phyloP scores from a whole-genome alignment of 2,888 invertebrate genomes.

The Meliscaeva auricollis region DNA sequence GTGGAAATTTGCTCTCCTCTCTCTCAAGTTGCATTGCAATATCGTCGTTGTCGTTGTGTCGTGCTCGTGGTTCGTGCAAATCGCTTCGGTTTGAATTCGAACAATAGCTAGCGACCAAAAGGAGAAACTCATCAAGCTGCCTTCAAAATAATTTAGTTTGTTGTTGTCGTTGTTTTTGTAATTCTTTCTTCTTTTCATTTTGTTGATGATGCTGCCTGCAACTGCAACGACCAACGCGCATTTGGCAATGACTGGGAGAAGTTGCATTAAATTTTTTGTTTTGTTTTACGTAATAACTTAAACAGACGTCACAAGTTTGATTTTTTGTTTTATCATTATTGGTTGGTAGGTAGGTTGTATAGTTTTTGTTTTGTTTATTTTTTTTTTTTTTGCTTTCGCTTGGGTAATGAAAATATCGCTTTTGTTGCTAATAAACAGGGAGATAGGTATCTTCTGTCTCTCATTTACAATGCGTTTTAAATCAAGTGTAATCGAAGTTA shows the following conservation, averaged over 20 bases:
- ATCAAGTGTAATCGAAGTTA: slow-evolving; percentile 47
- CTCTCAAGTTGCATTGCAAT: slow-evolving; percentile 43
- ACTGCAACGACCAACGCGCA: slow-evolving; percentile 35
- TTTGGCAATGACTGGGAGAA: slow-evolving; percentile 14
- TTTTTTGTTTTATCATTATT: slow-evolving; percentile 16
- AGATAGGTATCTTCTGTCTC: slow-evolving; percentile 10
- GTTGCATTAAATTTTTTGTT: slow-evolving; percentile 36
- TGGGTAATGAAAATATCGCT: slow-evolving; percentile 46
- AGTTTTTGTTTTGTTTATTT: not conserved
- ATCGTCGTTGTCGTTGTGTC: not conserved
- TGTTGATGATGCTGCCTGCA: slow-evolving; percentile 35
- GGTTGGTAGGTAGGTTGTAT: not conserved
- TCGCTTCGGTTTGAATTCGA: slow-evolving; percentile 4
- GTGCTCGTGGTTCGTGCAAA: not conserved
- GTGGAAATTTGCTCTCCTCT: slow-evolving; percentile 54
- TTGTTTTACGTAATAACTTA: not conserved
- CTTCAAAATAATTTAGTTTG: slow-evolving; percentile 19
- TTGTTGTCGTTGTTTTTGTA: not conserved
- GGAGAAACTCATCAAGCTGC: slow-evolving; percentile 29
- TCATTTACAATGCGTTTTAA: slow-evolving; percentile 38
- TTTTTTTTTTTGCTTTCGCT: slow-evolving; percentile 32
- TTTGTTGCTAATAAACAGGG: slow-evolving; percentile 32
- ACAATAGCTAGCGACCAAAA: slow-evolving; percentile 30
- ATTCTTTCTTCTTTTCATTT: slow-evolving; percentile 1
- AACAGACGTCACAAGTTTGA: slow-evolving; percentile 27